Evolutionary conservation across 2,113 vertebrate genomes (phyloP), one percentile per base, ranked within the genome.

Genomic region (Rhodinocichla rosea): DNA sequence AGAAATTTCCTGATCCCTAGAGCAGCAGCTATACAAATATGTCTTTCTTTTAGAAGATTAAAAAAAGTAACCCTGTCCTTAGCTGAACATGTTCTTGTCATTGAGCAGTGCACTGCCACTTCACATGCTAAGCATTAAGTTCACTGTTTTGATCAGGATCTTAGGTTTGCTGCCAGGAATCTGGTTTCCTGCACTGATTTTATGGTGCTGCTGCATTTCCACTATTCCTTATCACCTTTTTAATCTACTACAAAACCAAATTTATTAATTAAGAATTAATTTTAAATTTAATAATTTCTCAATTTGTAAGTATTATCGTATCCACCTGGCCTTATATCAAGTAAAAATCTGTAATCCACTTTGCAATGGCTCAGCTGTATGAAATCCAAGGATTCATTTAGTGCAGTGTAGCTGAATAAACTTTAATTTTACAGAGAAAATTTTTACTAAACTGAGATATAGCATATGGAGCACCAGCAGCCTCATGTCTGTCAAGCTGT

Each of bases 301-400:
- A 40, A 30, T 84, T 68, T 71, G 1, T 47, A 65, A 47, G 8
- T 3, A 16, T 55, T 42, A 37, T 30, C 53, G 13, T 40, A 7
- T 22, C n/a, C 28, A 59, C 9, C 15, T 73, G 26, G 33, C 7
- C 33, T 45, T 40, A 7, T 5, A 77, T 18, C 0, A 0, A 37
- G 17, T 37, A 27, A 68, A 92, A 73, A 60, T 11, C 6, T 74
- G 11, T 20, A 81, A 60, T 40, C 12, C 1, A 1, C 9, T 24
- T 68, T 13, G 11, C 28, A 81, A 33, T 15, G 55, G 8, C 23
- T 84, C 50, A 77, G 15, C 22, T 40, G 10, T 39, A 32, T 18
- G 32, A 84, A 53, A 75, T 33, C 8, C 18, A 75, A 49, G 22
- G 24, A 68, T 84, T 77, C 44, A 3, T 55, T 63, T 44, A 59